A percentile compares a stretch with the other conserved stretches of the same genome.
These are phyloP conservation scores for Fratercula arctica DNA, from an alignment of 2,797 vertebrate genomes.

Conservation along the genomic window DNA sequence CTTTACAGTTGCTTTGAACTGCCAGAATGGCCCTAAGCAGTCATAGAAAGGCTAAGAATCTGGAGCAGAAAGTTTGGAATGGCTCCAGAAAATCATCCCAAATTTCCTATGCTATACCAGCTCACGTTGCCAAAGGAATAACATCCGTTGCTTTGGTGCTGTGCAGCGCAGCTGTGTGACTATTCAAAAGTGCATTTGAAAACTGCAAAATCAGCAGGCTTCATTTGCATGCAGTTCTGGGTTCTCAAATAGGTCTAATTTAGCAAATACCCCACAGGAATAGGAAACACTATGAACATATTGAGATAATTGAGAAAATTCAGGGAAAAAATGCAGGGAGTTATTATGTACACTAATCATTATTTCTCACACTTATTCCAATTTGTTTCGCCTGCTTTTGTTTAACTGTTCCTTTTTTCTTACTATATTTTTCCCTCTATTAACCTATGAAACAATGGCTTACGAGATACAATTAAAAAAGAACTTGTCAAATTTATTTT, in stretches of 20 bases:
- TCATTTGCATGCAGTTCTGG: not conserved
- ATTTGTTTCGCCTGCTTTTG: not conserved
- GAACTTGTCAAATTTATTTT: not conserved
- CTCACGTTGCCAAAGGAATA: not conserved
- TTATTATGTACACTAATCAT: not conserved
- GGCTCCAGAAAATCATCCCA: constrained; percentile 7
- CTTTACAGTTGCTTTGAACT: not conserved
- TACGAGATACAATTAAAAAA: not conserved
- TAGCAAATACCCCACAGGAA: constrained; percentile 15
- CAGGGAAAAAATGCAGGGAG: not conserved
- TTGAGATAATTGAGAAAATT: constrained; percentile 27
- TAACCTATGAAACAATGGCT: not conserved
- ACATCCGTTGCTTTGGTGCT: not conserved
- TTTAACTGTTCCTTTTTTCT: not conserved
- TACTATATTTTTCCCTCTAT: not conserved
- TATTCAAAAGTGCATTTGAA: not conserved
- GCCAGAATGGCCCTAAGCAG: not conserved
- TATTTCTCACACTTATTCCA: not conserved
- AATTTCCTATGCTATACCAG: not conserved
- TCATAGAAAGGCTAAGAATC: not conserved
- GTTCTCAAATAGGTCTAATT: constrained; percentile 12
- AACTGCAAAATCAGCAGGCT: constrained; percentile 16
- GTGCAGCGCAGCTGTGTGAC: not conserved
- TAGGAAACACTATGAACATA: not conserved
- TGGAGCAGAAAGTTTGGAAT: not conserved